Evolutionary conservation across 2,888 invertebrate genomes (phyloP).

Genomic region (Mamestra brassicae): DNA sequence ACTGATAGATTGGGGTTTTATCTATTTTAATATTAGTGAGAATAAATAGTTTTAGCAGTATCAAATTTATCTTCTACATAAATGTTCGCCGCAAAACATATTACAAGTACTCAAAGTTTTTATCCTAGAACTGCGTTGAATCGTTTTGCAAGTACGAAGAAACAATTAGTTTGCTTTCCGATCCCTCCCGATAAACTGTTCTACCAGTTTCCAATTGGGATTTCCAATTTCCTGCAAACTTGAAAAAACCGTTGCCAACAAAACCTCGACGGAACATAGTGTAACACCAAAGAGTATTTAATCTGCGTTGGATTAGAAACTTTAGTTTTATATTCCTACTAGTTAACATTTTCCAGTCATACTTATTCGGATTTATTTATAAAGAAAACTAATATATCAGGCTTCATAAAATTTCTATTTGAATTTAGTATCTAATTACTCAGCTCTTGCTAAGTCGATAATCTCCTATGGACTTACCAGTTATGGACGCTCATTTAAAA

Average conservation of each 20-base stretch:
- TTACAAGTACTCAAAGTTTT: not conserved
- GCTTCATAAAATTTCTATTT: too few species aligned
- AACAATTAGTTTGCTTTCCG: conserved; percentile 16
- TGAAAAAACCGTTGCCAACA: conserved; percentile 3
- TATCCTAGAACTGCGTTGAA: not conserved
- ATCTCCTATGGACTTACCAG: too few species aligned
- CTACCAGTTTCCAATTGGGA: conserved; percentile 11
- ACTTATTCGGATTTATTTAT: too few species aligned
- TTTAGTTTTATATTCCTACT: not conserved
- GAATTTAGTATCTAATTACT: too few species aligned
- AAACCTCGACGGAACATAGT: conserved; percentile 6
- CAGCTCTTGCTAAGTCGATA: too few species aligned
- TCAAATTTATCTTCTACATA: too few species aligned
- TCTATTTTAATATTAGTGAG: not conserved
- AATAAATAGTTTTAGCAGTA: too few species aligned
- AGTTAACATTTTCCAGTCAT: not conserved
- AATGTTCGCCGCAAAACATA: not conserved
- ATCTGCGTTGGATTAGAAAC: not conserved
- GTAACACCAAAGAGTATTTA: conserved; percentile 7
- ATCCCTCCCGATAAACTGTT: conserved; percentile 19
- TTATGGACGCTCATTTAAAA: not conserved
- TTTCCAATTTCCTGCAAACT: conserved; percentile 27
- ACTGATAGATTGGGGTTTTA: not conserved
- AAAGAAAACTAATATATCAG: too few species aligned
- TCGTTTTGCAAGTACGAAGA: conserved; percentile 1